These are phyloP conservation scores for Cardiocondyla obscurior DNA, from an alignment of 1,140 invertebrate genomes.

Conservation along the genomic window DNA sequence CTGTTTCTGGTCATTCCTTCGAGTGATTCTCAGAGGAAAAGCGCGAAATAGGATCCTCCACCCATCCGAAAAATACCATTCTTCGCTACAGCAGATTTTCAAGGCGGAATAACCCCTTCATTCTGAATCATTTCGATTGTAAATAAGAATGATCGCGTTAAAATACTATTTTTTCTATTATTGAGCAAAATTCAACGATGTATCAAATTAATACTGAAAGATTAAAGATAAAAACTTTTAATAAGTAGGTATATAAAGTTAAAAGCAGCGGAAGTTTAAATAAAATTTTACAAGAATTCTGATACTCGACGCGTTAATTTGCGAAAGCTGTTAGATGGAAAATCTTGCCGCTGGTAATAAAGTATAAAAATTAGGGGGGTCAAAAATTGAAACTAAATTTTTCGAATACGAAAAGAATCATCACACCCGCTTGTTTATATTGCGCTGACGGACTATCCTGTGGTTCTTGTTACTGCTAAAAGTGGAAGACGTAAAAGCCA, in stretches of 20 bases:
- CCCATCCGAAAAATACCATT: constrained; percentile 34
- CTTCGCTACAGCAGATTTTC: constrained; percentile 10
- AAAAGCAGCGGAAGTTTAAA: background rate
- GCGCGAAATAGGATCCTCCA: constrained; percentile 30
- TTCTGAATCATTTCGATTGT: too few relatives aligned
- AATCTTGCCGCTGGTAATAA: background rate
- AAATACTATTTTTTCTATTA: too few relatives aligned
- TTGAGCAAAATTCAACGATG: background rate
- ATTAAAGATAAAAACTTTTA: background rate
- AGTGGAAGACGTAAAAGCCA: constrained; percentile 38
- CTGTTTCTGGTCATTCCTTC: constrained; percentile 2
- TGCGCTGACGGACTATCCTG: background rate
- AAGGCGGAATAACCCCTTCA: background rate
- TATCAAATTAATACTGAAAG: background rate
- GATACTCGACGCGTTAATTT: background rate
- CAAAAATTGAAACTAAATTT: constrained; percentile 20
- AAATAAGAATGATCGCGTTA: too few relatives aligned
- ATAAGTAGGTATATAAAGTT: background rate
- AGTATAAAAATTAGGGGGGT: background rate
- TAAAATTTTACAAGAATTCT: background rate
- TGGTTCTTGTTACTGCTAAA: constrained; percentile 18
- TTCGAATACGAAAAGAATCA: background rate
- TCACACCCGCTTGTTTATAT: constrained; percentile 29
- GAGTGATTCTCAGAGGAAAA: constrained; percentile 20
- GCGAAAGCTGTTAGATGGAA: background rate